Evolutionary conservation across 2,113 vertebrate genomes (phyloP).

Genomic region (Sphaerodactylus townsendi): DNA sequence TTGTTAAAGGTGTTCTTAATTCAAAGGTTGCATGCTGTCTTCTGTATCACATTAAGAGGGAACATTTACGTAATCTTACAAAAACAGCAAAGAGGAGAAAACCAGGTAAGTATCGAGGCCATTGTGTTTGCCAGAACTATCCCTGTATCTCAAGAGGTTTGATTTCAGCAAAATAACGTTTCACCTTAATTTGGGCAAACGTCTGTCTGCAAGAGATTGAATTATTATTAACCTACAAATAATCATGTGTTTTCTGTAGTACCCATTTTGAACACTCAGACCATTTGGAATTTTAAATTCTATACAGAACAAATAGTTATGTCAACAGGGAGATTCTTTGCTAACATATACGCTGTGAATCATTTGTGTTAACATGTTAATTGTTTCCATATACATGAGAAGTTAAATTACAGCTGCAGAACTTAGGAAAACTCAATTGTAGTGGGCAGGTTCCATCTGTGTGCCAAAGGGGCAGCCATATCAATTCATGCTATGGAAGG

Average conservation of each 20-base stretch:
- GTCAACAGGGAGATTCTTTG: conserved; percentile 46
- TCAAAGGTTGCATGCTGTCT: no score
- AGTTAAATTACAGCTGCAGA: conserved; percentile 1
- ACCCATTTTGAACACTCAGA: conserved; percentile 51
- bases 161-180: conserved; percentile 35
- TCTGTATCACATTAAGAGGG: no score
- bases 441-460: background rate
- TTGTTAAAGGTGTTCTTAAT: no score
- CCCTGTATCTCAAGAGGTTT: conserved; percentile 26
- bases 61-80: background rate
- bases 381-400: conserved; percentile 56
- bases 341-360: conserved; percentile 56
- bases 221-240: conserved; percentile 49
- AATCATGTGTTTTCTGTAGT: conserved; percentile 56
- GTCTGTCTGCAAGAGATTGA: conserved; percentile 27
- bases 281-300: conserved; percentile 51
- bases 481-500: background rate
- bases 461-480: background rate
- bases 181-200: conserved; percentile 32
- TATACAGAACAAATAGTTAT: conserved; percentile 57
- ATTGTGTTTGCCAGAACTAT: background rate
- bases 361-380: conserved; percentile 54
- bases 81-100: background rate
- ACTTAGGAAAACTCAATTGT: conserved; percentile 17
- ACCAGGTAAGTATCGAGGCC: background rate